phyloP scores from a whole-genome alignment of 2,797 vertebrate species.

The Denticeps clupeoides region DNA sequence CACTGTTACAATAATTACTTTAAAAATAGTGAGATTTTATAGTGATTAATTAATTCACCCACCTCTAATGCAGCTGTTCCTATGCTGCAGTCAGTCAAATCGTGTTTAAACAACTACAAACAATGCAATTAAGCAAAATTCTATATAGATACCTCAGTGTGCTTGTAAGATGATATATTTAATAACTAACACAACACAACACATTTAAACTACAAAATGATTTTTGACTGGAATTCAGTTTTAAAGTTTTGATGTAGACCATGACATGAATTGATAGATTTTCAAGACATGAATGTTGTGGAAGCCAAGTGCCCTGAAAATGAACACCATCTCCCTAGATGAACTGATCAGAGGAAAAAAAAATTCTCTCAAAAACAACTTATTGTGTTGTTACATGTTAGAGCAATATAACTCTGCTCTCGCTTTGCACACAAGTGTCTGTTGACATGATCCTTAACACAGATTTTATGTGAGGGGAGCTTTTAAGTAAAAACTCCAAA shows the following conservation, averaged over 20 bases:
- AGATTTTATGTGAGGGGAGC: conserved; percentile 67
- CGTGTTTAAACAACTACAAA: too few species aligned
- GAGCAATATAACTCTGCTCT: conserved; percentile 54
- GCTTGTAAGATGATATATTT: neutral
- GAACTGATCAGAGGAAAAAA: conserved; percentile 26
- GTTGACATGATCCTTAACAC: conserved; percentile 81
- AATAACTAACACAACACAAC: neutral
- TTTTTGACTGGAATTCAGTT: neutral
- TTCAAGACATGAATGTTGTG: neutral
- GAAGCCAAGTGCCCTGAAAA: neutral
- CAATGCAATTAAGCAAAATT: too few species aligned
- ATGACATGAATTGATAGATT: neutral
- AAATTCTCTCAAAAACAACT: conserved; percentile 50
- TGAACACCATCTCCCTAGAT: conserved; percentile 23
- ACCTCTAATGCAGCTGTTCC: too few species aligned
- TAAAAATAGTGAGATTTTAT: too few species aligned
- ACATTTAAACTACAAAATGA: neutral
- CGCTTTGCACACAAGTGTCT: conserved; percentile 65
- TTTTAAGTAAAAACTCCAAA: conserved; percentile 73
- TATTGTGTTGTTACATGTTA: conserved; percentile 56
- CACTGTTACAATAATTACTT: too few species aligned
- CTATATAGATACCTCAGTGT: too few species aligned
- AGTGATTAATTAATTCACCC: too few species aligned
- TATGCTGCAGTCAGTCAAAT: too few species aligned
- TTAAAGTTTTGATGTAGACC: too few species aligned